A percentile compares a stretch with the other conserved stretches of the same genome.
These are phyloP conservation scores for Myotis brandtii DNA, from an alignment of 2,113 vertebrate species.

Conservation along the genomic window DNA sequence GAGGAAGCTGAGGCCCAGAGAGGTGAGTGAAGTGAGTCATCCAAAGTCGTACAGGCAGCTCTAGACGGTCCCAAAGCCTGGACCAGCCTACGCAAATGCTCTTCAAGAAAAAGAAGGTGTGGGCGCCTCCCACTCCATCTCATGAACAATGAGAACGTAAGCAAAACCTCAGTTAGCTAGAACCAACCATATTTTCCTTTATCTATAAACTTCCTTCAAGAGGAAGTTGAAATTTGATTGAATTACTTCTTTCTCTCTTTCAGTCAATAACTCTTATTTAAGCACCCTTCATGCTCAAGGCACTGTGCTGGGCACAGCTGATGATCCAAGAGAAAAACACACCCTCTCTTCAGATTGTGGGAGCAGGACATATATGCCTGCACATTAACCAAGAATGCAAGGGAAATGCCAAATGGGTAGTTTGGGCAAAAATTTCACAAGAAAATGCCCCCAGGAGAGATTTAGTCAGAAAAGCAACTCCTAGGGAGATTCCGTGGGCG, in stretches of 20 bases:
- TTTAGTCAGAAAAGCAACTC: constrained; percentile 31
- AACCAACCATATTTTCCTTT: neutral
- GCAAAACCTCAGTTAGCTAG: fast-evolving
- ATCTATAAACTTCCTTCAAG: neutral
- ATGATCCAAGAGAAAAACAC: constrained; percentile 19
- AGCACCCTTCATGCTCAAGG: neutral
- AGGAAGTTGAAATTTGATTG: neutral
- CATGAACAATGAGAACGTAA: fast-evolving
- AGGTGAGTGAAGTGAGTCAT: neutral
- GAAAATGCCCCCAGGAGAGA: constrained; percentile 54
- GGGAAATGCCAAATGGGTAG: constrained; percentile 43
- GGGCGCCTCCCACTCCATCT: neutral
- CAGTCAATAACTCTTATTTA: neutral
- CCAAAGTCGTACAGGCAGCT: neutral
- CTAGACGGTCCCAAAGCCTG: fast-evolving
- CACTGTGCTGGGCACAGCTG: neutral
- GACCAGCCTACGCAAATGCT: neutral
- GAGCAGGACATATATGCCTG: neutral
- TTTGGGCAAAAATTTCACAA: neutral
- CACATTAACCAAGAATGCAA: neutral
- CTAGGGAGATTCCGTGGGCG: constrained; percentile 52
- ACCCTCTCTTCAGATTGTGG: neutral
- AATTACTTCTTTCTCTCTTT: neutral
- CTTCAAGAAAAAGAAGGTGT: neutral
- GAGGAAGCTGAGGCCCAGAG: neutral